Percentiles rank a stretch among this genome's conserved stretches.
Evolutionary conservation across 2,888 invertebrate species (phyloP).

Genomic region (Actias luna): DNA sequence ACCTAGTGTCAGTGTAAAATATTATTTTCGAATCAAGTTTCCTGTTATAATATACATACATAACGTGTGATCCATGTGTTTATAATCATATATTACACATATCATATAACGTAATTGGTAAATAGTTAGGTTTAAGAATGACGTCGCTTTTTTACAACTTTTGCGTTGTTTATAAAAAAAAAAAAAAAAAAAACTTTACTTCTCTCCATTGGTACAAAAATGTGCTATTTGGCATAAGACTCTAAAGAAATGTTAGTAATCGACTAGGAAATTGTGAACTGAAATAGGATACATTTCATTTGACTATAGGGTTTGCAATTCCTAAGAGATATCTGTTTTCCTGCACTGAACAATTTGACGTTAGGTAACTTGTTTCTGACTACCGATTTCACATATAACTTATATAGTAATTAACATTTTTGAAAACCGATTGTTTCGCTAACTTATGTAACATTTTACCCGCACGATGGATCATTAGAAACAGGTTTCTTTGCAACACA

Average conservation of each 20-base stretch:
- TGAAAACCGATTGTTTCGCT: background rate
- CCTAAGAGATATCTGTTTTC: background rate
- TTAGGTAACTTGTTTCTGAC: background rate
- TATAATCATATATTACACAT: constrained; percentile 1
- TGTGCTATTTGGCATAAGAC: background rate
- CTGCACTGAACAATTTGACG: background rate
- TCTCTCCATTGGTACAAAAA: background rate
- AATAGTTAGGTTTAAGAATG: background rate
- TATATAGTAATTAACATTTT: too few relatives aligned
- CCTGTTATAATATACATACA: background rate
- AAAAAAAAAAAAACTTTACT: background rate
- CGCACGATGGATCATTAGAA: too few relatives aligned
- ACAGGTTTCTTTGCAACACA: too few relatives aligned
- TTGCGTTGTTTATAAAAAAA: too few relatives aligned
- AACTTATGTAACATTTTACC: too few relatives aligned
- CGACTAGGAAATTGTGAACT: background rate
- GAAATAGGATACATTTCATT: too few relatives aligned
- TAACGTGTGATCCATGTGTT: background rate
- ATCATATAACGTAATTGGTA: constrained; percentile 1
- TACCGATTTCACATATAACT: background rate
- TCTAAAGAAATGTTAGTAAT: background rate
- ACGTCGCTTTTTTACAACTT: background rate
- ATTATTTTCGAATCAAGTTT: background rate
- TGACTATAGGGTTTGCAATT: background rate
- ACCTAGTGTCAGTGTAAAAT: background rate